phyloP scores from a whole-genome alignment of 1,140 invertebrate genomes.

The Phymastichus coffea region DNA sequence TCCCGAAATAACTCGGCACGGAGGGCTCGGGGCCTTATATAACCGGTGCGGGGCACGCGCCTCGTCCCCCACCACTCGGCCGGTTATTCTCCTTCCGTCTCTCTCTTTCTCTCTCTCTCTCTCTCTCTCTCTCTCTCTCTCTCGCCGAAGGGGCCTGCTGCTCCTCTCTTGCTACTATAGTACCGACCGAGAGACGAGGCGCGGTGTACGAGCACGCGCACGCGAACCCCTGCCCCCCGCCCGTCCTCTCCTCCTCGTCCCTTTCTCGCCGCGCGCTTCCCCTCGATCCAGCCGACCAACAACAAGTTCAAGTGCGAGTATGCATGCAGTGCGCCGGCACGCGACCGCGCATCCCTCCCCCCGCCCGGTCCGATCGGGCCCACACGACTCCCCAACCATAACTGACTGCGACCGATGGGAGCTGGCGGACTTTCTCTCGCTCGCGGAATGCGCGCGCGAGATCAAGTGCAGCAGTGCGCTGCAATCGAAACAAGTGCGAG shows the following conservation, averaged over 20 bases:
- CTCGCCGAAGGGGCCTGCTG: constrained; percentile 18
- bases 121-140: constrained; percentile 11
- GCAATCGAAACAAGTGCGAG: not conserved
- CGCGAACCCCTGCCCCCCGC: too few relatives aligned
- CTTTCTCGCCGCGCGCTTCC: too few relatives aligned
- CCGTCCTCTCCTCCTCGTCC: too few relatives aligned
- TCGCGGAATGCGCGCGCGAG: constrained; percentile 15
- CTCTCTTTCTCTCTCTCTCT: constrained; percentile 9
- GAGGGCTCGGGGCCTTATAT: constrained; percentile 56
- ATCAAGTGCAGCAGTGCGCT: constrained; percentile 15
- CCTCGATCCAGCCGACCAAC: too few relatives aligned
- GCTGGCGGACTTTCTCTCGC: constrained; percentile 5
- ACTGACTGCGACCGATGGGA: constrained; percentile 5
- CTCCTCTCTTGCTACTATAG: too few relatives aligned
- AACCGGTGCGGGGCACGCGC: constrained; percentile 52
- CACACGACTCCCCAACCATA: constrained; percentile 26
- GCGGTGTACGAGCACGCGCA: too few relatives aligned
- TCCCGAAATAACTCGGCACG: constrained; percentile 54
- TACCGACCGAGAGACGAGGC: too few relatives aligned
- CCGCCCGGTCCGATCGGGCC: not conserved
- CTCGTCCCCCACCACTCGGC: constrained; percentile 34
- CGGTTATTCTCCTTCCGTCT: not conserved
- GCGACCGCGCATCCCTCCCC: constrained; percentile 26
- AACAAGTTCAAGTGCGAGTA: not conserved
- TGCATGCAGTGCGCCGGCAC: constrained; percentile 11